Conservation (phyloP, 2,888 invertebrate genomes). For the Microdon myrmicae region DNA sequence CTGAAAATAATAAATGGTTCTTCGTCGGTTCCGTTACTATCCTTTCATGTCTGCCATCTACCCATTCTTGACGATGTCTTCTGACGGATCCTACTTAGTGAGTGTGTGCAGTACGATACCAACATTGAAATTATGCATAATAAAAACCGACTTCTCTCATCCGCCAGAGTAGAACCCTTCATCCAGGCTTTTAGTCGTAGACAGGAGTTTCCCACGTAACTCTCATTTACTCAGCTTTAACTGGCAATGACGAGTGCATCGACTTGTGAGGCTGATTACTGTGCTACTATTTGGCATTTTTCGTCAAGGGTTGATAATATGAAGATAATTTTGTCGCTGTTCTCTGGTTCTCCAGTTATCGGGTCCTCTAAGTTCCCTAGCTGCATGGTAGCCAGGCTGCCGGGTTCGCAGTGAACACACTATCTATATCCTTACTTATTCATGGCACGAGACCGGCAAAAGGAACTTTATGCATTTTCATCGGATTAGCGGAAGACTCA, state of each 20-base stretch:
- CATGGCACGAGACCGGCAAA: slow-evolving; percentile 52
- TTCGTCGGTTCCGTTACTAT: slow-evolving; percentile 1
- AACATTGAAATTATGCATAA: slow-evolving; percentile 50
- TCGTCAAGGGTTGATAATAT: slow-evolving; percentile 53
- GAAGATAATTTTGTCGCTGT: slow-evolving; percentile 48
- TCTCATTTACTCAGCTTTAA: slow-evolving; percentile 36
- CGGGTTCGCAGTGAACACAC: slow-evolving; percentile 16
- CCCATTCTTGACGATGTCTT: slow-evolving; percentile 39
- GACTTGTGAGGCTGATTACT: slow-evolving; percentile 58
- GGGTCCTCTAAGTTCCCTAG: slow-evolving; percentile 7
- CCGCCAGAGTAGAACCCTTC: neutral
- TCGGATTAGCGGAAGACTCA: slow-evolving; percentile 51
- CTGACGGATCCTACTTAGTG: slow-evolving; percentile 30
- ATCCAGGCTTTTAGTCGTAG: slow-evolving; percentile 8
- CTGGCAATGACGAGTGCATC: slow-evolving; percentile 64
- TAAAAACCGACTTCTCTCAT: slow-evolving; percentile 24
- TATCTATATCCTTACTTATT: slow-evolving; percentile 49
- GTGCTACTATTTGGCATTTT: slow-evolving; percentile 42
- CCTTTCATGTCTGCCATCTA: too few species aligned
- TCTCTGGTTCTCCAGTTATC: neutral
- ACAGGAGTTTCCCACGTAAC: slow-evolving; percentile 52
- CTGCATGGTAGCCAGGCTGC: slow-evolving; percentile 4
- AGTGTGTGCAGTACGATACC: slow-evolving; percentile 26
- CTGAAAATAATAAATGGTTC: slow-evolving; percentile 24
- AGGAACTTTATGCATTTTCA: slow-evolving; percentile 54